Evolutionary conservation across 2,797 vertebrate genomes (phyloP).

Genomic region (Bradypus variegatus): DNA sequence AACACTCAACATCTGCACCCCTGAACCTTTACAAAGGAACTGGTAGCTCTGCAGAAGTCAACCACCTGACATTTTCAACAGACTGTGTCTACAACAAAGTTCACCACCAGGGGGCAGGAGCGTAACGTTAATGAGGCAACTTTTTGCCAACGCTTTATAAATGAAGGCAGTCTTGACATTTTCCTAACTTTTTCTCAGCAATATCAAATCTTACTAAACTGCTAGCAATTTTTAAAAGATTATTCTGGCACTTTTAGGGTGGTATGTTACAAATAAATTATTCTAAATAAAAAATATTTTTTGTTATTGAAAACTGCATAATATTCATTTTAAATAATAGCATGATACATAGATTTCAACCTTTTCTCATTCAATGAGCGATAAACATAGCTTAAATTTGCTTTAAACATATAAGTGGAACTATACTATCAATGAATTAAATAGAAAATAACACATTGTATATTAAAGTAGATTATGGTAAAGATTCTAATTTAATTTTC

Average conservation of each 20-base stretch:
- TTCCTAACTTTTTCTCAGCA: background rate
- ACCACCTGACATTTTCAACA: background rate
- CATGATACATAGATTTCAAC: background rate
- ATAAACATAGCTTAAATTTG: background rate
- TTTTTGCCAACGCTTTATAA: background rate
- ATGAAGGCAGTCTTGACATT: background rate
- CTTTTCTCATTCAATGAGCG: background rate
- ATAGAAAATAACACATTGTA: background rate
- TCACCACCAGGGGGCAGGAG: slow-evolving; percentile 74
- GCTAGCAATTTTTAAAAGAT: background rate
- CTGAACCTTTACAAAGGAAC: background rate
- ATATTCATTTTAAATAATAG: background rate
- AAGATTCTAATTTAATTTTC: background rate
- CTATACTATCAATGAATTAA: background rate
- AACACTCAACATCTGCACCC: background rate
- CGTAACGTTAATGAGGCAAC: slow-evolving; percentile 1
- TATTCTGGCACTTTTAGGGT: background rate
- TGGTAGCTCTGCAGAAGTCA: background rate
- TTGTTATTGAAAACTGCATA: background rate
- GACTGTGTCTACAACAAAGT: background rate
- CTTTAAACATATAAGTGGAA: background rate
- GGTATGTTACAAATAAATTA: background rate
- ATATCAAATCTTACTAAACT: background rate
- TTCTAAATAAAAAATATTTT: slow-evolving; percentile 24
- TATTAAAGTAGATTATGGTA: background rate